Percentiles rank a stretch among this genome's conserved stretches.
phyloP scores from a whole-genome alignment of 53 echinoderm and acorn worm species.

The Mesocentrotus franciscanus region DNA sequence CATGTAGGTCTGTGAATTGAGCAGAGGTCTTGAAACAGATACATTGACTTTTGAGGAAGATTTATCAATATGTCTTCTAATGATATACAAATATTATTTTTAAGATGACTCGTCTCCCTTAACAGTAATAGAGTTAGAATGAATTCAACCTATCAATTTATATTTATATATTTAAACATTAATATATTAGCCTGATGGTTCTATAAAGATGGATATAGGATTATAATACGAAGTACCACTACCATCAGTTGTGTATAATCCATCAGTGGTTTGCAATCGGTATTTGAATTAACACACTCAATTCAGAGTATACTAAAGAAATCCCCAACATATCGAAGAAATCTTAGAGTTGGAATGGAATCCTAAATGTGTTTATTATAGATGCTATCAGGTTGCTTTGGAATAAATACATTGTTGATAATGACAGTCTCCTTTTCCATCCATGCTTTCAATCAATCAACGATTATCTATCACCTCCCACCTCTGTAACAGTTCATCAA shows the following conservation, averaged over 20 bases:
- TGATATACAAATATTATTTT: no score
- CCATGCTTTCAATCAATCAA: conserved; percentile 50
- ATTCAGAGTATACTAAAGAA: neutral
- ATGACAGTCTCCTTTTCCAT: neutral
- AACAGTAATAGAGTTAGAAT: no score
- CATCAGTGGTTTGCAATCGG: neutral
- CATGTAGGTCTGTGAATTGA: no score
- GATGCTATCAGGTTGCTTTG: conserved; percentile 5
- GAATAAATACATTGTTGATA: conserved; percentile 24
- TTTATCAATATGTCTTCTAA: no score
- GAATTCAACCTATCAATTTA: no score
- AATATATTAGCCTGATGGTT: neutral
- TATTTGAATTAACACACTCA: no score
- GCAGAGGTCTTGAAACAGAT: no score
- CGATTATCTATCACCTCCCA: conserved; percentile 36
- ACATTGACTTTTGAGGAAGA: no score
- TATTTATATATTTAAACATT: no score
- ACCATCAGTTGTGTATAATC: neutral
- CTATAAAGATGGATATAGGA: neutral
- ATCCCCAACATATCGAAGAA: neutral
- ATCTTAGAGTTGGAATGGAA: neutral
- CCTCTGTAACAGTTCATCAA: conserved; percentile 19
- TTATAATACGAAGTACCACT: neutral
- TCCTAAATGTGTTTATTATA: neutral
- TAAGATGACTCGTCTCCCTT: no score